Conservation (phyloP, 2,888 invertebrate genomes). For the Drosophila paracracens region DNA sequence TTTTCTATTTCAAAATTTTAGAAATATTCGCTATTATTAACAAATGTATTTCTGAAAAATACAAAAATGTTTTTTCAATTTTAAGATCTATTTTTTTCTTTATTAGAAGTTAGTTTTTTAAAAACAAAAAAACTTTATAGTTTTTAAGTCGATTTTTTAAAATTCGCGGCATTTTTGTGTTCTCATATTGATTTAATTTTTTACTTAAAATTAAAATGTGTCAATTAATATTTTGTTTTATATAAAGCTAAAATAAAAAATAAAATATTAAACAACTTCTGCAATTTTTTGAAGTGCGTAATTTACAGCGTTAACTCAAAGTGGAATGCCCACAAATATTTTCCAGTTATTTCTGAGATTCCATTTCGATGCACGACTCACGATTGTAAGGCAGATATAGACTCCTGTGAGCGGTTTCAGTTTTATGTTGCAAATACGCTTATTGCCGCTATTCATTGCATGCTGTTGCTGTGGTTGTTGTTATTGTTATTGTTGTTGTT, state of each 20-base stretch:
- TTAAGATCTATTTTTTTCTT: too few species aligned
- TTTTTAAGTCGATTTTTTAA: neutral
- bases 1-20: neutral
- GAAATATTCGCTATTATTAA: neutral
- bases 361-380: conserved; percentile 15
- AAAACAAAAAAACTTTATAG: too few species aligned
- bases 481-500: conserved; percentile 12
- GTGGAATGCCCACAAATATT: neutral
- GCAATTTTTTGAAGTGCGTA: neutral
- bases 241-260: neutral
- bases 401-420: neutral
- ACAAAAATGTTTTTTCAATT: too few species aligned
- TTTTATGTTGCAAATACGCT: conserved; percentile 13
- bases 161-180: neutral
- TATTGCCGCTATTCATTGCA: neutral
- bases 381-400: conserved; percentile 1
- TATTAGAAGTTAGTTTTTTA: too few species aligned
- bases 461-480: conserved; percentile 38
- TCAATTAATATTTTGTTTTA: neutral
- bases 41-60: too few species aligned
- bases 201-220: neutral
- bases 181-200: neutral
- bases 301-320: neutral
- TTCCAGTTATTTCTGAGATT: neutral
- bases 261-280: neutral